Evolutionary conservation across 2,113 vertebrate genomes (phyloP).

Genomic region (Hydropotes inermis): DNA sequence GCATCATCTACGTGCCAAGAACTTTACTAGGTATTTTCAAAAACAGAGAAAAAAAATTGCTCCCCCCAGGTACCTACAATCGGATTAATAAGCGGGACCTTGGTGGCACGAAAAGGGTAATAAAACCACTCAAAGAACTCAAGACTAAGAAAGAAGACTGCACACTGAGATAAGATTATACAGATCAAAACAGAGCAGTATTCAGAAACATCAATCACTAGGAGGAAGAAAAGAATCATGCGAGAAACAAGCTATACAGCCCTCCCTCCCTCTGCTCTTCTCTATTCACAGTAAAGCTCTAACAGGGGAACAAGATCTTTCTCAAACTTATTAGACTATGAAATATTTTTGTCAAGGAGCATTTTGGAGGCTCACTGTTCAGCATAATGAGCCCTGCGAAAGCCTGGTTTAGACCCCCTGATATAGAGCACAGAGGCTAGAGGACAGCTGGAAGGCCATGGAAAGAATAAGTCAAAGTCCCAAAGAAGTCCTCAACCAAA

Average conservation of each 20-base stretch:
- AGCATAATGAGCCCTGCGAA: background rate
- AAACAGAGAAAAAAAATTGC: background rate
- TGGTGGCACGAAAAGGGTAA: background rate
- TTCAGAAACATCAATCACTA: background rate
- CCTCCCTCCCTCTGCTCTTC: background rate
- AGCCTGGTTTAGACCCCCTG: background rate
- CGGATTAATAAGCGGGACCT: background rate
- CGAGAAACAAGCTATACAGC: background rate
- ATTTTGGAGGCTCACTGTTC: background rate
- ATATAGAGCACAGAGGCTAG: background rate
- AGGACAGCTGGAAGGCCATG: background rate
- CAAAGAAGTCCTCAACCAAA: background rate
- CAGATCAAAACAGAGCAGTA: background rate
- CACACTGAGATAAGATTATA: background rate
- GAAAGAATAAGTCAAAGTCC: background rate
- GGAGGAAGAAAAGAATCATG: background rate
- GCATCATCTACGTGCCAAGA: background rate
- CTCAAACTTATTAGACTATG: background rate
- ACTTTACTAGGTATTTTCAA: background rate
- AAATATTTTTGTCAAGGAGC: background rate
- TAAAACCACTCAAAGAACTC: background rate
- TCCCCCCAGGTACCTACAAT: background rate
- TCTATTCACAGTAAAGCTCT: background rate
- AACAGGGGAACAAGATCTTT: background rate
- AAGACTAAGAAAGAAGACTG: background rate